Evolutionary conservation across 37 sponge, comb jelly and placozoan genomes (phyloP).

Genomic region (Halisarca cf. caerulea): DNA sequence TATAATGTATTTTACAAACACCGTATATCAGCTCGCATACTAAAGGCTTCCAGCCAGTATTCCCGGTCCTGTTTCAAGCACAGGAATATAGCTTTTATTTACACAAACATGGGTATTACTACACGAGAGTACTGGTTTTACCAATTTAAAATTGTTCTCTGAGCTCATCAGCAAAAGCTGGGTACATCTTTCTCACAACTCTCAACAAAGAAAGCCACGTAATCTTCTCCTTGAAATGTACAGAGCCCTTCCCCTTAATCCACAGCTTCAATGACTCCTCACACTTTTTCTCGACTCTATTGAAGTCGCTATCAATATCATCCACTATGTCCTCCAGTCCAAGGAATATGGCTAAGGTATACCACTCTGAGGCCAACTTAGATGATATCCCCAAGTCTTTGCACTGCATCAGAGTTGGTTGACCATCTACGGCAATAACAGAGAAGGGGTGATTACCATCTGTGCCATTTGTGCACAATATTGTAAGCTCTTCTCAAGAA

Average conservation of each 20-base stretch:
- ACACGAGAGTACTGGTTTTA: no score
- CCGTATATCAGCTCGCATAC: no score
- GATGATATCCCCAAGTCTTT: not conserved
- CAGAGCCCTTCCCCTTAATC: not conserved
- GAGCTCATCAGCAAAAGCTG: slow-evolving; percentile 9
- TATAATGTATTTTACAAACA: no score
- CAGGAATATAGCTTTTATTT: no score
- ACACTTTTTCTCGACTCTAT: not conserved
- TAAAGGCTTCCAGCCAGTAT: no score
- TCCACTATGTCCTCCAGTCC: not conserved
- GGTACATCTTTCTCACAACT: not conserved
- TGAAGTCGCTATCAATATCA: not conserved
- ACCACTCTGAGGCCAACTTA: slow-evolving; percentile 12
- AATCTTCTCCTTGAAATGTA: not conserved
- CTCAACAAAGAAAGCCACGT: not conserved
- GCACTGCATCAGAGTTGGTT: not conserved
- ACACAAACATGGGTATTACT: no score
- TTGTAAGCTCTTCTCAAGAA: no score
- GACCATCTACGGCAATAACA: no score
- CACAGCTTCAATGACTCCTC: not conserved
- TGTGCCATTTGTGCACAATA: no score
- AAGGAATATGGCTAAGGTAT: slow-evolving; percentile 3
- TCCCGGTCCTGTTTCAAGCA: no score
- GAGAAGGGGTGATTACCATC: no score
- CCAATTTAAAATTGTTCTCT: not conserved